Base-by-base conservation (phyloP, 2,888 invertebrate genomes). In the Sisyra terminalis region DNA sequence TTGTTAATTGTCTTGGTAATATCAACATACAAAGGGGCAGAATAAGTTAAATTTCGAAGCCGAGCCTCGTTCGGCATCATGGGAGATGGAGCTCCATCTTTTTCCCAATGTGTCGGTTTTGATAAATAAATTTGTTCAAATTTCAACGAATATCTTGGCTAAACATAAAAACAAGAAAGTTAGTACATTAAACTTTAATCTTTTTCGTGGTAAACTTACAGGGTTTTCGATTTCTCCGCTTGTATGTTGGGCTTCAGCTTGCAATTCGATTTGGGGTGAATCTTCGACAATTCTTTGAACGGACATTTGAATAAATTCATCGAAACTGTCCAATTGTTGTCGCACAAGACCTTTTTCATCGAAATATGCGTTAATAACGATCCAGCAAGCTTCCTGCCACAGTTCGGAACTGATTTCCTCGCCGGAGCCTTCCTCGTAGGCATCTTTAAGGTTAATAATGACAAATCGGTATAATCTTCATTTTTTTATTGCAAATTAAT, bases 61-160 rank as follows among this genome's bases (percentile, higher is more conserved):
- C 98, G 76, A 3, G 98, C 98, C 65, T 98, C 98, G 57, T 98
- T 99, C 1, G 98, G 98, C 94, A 98, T 98, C 96, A 99, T 96
- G 45, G 96, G 94, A 45, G 90, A 88, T 10, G 97, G 96, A 0
- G 96, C 92, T 57, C 98, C 98, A 70, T 98, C 98, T 66, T 98
- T 98, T 63, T 99, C 98, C 98, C 98, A 99, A 71, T 99, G 98
- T 6, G 97, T 99, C 2, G 98, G 98, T 63, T 98, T 98, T 0
- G 97, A 97, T 37, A 99, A 64, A 60, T 99, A 98, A 59, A 98
- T 97, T 66, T 98, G 97, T 61, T 96, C 97, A 64, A 99, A 98
- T 65, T 97, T 98, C 6, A 99, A 61, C 31, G 89, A 66, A 65
- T 93, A 97, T 47, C 85, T 76, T 0, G 93, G 85, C 67, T 78